Evolutionary conservation across 2,797 vertebrate species (phyloP), one percentile per base, ranked within the genome.

Genomic region (Tauraco hartlaubi): DNA sequence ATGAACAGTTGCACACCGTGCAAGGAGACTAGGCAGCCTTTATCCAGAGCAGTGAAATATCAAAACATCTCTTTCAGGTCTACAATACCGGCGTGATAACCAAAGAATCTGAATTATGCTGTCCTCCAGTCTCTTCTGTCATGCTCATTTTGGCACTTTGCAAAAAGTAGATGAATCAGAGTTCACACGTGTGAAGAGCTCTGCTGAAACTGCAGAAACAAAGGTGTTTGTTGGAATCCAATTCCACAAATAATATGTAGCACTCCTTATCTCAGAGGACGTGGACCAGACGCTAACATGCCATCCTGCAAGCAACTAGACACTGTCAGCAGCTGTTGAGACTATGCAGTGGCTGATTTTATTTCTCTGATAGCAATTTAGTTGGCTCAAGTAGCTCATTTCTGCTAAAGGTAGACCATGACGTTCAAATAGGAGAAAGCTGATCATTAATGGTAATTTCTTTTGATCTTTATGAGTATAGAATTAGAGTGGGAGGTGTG

Each of bases 151-250:
- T 82, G 78, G 14, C 69, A 73, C 17, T 72, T 78, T 41, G 35
- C 56, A 52, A 56, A 75, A 89, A 94, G 29, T 51, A 69, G 69
- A 28, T 61, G 67, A 58, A 49, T 62, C 75, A 85, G 74, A 68
- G 31, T 41, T 84, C 15, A 29, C 81, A 77, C 18, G 48, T 91
- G 21, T 55, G 52, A 67, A 39, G 15, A 56, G 17, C 43, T 71
- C n/a, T 94, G 82, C 73, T 97, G 68, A 88, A 55, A 78, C 19
- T 43, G 44, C 37, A 82, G 79, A 66, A 96, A 68, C 72, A 90
- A 79, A 74, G 14, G 16, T 26, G 68, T 68, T 75, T 82, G 15
- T 31, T 71, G 67, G 68, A 92, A 88, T 72, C 43, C 25, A 64
- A 31, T 76, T 86, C 67, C 33, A 56, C 51, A 58, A 76, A 52